Percentiles rank a stretch among this genome's conserved stretches.
Conservation (phyloP, 2,797 vertebrate species). For the Myotis vivesi region DNA sequence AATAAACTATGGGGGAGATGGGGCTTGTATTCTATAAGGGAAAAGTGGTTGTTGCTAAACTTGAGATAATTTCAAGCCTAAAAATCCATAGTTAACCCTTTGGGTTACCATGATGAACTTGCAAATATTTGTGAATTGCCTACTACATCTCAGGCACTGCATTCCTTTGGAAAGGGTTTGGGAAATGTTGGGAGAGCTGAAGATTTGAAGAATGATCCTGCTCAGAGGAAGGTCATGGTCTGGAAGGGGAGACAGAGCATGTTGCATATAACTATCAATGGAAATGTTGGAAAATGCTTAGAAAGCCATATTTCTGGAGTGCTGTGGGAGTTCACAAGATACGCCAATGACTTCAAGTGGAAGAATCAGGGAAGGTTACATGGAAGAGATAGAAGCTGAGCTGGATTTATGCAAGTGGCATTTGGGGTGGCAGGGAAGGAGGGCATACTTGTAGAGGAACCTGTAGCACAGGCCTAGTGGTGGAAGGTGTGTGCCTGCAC, state of each 20-base stretch:
- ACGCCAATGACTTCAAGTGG: neutral
- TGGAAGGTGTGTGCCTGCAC: neutral
- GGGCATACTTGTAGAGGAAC: neutral
- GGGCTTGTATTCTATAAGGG: neutral
- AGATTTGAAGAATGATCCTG: neutral
- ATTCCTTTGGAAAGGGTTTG: neutral
- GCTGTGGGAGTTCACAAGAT: neutral
- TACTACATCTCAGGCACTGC: neutral
- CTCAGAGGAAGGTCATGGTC: neutral
- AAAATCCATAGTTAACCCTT: constrained; percentile 40
- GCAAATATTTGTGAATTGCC: neutral
- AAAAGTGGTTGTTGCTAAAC: constrained; percentile 25
- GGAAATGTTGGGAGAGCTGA: neutral
- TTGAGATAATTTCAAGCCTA: neutral
- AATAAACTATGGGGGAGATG: neutral
- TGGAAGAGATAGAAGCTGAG: neutral
- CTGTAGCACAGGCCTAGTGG: neutral
- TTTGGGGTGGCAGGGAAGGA: neutral
- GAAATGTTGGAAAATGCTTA: neutral
- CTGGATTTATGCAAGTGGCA: neutral
- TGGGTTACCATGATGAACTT: neutral
- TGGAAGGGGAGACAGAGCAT: neutral
- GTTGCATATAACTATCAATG: neutral
- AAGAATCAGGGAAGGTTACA: neutral
- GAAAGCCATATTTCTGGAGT: neutral